These are phyloP conservation scores for Megaptera novaeangliae DNA, from an alignment of 2,113 vertebrate species.

Conservation along the genomic window DNA sequence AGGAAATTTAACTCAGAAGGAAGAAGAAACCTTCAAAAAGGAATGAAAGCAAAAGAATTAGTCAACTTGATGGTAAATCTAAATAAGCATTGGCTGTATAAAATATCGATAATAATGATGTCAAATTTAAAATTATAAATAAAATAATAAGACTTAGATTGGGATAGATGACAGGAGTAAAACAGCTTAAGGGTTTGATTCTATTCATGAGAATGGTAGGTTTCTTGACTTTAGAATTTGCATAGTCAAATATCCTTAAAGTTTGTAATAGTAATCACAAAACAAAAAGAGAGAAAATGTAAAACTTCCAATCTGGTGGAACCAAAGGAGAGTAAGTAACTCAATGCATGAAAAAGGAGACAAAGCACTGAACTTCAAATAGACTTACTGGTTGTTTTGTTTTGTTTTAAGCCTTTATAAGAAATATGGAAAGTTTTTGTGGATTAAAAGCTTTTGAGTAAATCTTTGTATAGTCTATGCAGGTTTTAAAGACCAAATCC, in stretches of 20 bases:
- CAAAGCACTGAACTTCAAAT: not conserved
- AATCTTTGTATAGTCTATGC: slow-evolving; percentile 57
- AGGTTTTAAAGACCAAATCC: slow-evolving; percentile 69
- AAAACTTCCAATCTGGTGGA: not conserved
- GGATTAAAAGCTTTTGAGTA: slow-evolving; percentile 57
- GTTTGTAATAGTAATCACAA: not conserved
- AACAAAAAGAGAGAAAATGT: not conserved
- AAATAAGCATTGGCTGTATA: not conserved
- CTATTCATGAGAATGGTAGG: not conserved
- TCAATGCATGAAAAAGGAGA: not conserved
- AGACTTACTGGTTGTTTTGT: not conserved
- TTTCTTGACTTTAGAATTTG: not conserved
- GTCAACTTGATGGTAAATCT: not conserved
- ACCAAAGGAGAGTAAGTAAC: not conserved
- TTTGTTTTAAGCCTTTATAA: not conserved
- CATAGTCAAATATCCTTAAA: not conserved
- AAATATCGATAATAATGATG: not conserved
- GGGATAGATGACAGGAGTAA: not conserved
- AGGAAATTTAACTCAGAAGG: not conserved
- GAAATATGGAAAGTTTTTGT: not conserved
- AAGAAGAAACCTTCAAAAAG: not conserved
- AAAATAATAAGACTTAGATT: not conserved
- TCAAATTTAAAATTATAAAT: not conserved
- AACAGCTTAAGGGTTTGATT: not conserved
- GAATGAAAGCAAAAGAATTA: not conserved